Evolutionary conservation across 2,797 vertebrate genomes (phyloP), one percentile per base, ranked within the genome.

Genomic region (Tragelaphus oryx): DNA sequence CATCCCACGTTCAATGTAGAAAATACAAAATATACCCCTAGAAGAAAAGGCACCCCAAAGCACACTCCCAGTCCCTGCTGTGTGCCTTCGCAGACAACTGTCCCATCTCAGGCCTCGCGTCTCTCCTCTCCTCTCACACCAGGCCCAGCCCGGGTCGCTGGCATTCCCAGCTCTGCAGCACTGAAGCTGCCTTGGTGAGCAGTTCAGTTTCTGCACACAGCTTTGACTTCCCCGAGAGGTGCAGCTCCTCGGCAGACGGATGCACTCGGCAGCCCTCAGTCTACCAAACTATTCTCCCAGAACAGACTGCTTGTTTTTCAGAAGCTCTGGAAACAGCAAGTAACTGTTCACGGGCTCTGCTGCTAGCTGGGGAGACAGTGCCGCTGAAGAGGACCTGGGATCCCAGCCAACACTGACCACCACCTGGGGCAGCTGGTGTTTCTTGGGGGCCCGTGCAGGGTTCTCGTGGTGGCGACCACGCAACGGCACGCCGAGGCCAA

Each of bases 11-110:
- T 89, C 22, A 22, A 57, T 18, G 13, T 52, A 65, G 85, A 89
- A 87, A 57, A 57, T 65, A 80, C 5, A 65, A 59, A 90, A 44
- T 22, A 44, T 8, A 41, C 28, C 28, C 18, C 60, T 2, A 24
- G 33, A 46, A 89, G 18, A 83, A 95, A 96, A 81, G 18, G 57
- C 41, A 41, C 33, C n/a, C 65, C 54, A 6, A 18, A 65, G 3
- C 89, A 50, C 30, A 84, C 60, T 78, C 80, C 44, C 26, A 76
- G 71, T 26, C 83, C 48, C 11, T 33, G 37, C 68, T 13, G 6
- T 13, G 10, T 4, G 37, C 68, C 37, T 71, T 22, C 20, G 1
- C 1, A 12, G 33, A 24, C 65, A 41, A 7, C 65, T 17, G 74
- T 33, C 8, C 30, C 80, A 22, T 33, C 37, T 90, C 62, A 85